Evolutionary conservation across 2,888 invertebrate genomes (phyloP).

Genomic region (Ceramica pisi): DNA sequence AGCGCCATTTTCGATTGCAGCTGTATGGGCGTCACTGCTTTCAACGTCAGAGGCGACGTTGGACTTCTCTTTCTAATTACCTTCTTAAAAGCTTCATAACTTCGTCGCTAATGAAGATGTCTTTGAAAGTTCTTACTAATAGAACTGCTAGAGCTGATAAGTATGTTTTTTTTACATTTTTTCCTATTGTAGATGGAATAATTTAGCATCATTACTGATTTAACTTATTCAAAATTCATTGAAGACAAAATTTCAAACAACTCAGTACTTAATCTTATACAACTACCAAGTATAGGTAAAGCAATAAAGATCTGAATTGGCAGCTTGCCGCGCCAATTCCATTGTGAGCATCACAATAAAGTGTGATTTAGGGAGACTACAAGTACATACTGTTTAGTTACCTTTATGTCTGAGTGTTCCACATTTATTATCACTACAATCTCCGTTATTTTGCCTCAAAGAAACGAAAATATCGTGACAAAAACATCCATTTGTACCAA

Average conservation of each 20-base stretch:
- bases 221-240: no score
- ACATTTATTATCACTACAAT: conserved; percentile 38
- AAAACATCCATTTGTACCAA: conserved; percentile 21
- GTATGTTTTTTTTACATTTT: no score
- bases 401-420: conserved; percentile 21
- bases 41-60: no score
- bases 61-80: no score
- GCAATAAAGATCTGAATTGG: conserved; percentile 37
- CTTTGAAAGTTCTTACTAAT: no score
- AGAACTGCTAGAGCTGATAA: no score
- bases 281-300: conserved; percentile 7
- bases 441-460: conserved; percentile 13
- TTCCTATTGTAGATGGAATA: no score
- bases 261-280: neutral
- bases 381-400: conserved; percentile 7
- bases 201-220: no score
- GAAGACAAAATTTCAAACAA: neutral
- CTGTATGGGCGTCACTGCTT: no score
- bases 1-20: no score
- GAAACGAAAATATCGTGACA: conserved; percentile 15
- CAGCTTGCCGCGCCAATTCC: conserved; percentile 8
- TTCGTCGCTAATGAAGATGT: no score
- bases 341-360: conserved; percentile 29
- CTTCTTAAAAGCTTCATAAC: no score
- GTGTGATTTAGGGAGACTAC: conserved; percentile 27